phyloP scores from a whole-genome alignment of 2,113 vertebrate species.

The Pitta sordida region DNA sequence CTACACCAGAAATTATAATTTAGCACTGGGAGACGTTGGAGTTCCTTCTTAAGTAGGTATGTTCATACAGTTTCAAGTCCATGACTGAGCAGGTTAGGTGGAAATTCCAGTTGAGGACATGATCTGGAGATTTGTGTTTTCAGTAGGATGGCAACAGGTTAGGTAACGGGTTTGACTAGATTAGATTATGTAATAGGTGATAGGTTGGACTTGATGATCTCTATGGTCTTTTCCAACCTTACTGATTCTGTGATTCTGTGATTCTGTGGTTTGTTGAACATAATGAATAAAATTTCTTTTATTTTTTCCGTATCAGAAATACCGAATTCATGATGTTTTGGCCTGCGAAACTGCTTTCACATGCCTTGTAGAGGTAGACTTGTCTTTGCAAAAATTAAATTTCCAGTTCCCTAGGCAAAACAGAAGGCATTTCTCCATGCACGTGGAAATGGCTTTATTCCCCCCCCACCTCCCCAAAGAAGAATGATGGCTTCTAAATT shows the following conservation, averaged over 20 bases:
- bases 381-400: background rate
- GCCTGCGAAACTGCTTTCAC: background rate
- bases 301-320: background rate
- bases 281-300: background rate
- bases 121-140: no score
- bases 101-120: background rate
- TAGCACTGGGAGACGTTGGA: background rate
- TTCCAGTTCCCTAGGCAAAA: background rate
- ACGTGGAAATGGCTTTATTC: background rate
- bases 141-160: no score
- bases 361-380: background rate
- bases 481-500: background rate
- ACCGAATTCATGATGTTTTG: background rate
- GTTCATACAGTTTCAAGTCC: background rate
- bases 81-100: rapidly evolving
- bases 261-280: background rate
- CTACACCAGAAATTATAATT: background rate
- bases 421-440: background rate
- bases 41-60: background rate
- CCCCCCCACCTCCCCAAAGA: background rate
- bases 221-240: no score
- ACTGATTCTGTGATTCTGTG: no score
- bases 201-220: no score
- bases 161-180: no score
- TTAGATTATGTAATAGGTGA: no score